These are phyloP conservation scores for Heliothis virescens DNA, from an alignment of 1,140 invertebrate species.

Conservation along the genomic window DNA sequence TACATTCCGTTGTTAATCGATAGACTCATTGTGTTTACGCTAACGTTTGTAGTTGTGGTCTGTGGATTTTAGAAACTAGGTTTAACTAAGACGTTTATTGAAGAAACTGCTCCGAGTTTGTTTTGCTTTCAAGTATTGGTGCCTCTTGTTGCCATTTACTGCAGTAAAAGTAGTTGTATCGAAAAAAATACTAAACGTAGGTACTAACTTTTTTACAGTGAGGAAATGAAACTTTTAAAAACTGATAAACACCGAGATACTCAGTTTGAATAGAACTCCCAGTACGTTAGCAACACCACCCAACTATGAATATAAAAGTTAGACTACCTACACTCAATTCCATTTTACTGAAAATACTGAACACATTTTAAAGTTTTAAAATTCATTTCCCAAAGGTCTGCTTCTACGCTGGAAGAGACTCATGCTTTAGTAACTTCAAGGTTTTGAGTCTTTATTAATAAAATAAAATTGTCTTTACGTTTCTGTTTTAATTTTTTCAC, in stretches of 20 bases:
- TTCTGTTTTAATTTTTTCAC: no score
- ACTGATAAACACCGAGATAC: neutral
- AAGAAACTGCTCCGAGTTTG: neutral
- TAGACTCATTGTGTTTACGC: slow-evolving; percentile 32
- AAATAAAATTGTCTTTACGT: no score
- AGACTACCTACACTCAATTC: neutral
- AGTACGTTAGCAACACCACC: neutral
- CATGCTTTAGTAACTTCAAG: no score
- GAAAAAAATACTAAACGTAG: neutral
- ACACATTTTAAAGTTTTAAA: neutral
- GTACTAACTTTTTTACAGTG: neutral
- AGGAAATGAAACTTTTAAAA: neutral
- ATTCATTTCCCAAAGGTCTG: neutral
- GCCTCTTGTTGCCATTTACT: neutral
- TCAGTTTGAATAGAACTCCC: neutral
- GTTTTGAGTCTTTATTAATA: neutral
- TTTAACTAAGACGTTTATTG: neutral
- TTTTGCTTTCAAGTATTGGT: neutral
- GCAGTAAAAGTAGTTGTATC: neutral
- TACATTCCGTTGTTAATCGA: slow-evolving; percentile 34
- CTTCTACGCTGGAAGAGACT: no score
- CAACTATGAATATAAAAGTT: slow-evolving; percentile 10
- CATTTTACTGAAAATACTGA: neutral
- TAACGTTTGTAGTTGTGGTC: slow-evolving; percentile 2
- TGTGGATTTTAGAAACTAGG: neutral